phyloP scores from a whole-genome alignment of 2,797 vertebrate genomes.

The Poecilia velifera region DNA sequence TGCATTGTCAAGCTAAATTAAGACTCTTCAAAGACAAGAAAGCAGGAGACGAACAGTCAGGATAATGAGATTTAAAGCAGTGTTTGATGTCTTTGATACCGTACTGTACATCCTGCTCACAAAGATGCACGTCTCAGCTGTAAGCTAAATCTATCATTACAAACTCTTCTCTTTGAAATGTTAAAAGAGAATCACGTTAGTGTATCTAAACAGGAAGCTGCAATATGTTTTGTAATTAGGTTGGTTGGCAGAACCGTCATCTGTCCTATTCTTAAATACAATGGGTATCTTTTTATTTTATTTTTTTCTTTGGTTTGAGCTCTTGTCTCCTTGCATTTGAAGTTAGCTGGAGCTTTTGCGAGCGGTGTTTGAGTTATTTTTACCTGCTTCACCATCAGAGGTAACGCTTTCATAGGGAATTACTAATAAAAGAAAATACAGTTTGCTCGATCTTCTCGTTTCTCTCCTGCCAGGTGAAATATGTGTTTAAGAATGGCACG shows the following conservation, averaged over 20 bases:
- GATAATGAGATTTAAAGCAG: constrained; percentile 24
- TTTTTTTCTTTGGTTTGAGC: neutral
- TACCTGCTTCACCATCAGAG: neutral
- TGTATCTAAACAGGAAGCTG: neutral
- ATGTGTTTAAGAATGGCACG: neutral
- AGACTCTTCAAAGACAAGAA: constrained; percentile 33
- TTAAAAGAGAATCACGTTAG: constrained; percentile 7
- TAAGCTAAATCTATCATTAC: constrained; percentile 21
- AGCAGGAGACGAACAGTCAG: constrained; percentile 9
- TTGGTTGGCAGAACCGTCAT: neutral
- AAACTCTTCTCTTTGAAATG: constrained; percentile 36
- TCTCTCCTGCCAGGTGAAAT: constrained; percentile 3
- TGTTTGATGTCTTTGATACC: constrained; percentile 31
- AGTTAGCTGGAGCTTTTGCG: neutral
- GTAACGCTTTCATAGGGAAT: neutral
- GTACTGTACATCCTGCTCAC: constrained; percentile 26
- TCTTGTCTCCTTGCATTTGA: neutral
- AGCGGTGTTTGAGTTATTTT: neutral
- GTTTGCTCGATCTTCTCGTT: neutral
- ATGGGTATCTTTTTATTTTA: neutral
- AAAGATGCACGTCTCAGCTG: constrained; percentile 42
- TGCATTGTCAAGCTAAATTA: constrained; percentile 5
- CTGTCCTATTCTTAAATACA: neutral
- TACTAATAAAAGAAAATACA: neutral
- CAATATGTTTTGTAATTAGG: constrained; percentile 10